Percentiles rank a stretch among this genome's conserved stretches.
Conservation (phyloP, 2,888 invertebrate species). For the Periphyllus acericola region DNA sequence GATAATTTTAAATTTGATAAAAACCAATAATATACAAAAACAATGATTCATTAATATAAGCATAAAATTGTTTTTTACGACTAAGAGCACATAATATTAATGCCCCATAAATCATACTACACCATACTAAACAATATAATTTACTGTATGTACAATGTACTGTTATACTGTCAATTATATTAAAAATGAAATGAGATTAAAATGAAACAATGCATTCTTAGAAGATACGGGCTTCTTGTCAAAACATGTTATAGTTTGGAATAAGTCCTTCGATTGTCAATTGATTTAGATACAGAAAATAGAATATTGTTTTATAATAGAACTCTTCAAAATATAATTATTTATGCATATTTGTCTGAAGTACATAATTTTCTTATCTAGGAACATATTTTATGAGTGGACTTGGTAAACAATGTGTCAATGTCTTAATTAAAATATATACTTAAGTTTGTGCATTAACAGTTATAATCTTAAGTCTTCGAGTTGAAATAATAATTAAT, state of each 20-base stretch:
- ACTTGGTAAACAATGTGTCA: neutral
- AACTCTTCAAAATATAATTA: neutral
- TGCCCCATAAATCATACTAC: too few species aligned
- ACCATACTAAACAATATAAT: too few species aligned
- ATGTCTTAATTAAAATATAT: neutral
- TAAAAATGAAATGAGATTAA: neutral
- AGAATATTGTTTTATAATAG: constrained; percentile 1
- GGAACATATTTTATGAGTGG: constrained; percentile 9
- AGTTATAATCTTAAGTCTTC: neutral
- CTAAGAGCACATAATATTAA: too few species aligned
- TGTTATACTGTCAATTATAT: too few species aligned
- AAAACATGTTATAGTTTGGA: neutral
- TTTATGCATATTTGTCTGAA: neutral
- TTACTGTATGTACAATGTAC: too few species aligned
- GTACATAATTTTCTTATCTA: constrained; percentile 7
- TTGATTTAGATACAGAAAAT: too few species aligned
- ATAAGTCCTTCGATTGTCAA: neutral
- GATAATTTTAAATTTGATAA: too few species aligned
- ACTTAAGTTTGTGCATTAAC: constrained; percentile 3
- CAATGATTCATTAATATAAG: too few species aligned
- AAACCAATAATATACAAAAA: too few species aligned
- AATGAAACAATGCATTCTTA: neutral
- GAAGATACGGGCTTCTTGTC: neutral
- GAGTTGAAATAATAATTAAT: neutral
- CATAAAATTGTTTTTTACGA: too few species aligned